Evolutionary conservation across 2,888 invertebrate species (phyloP).

Genomic region (Hydraecia micacea): DNA sequence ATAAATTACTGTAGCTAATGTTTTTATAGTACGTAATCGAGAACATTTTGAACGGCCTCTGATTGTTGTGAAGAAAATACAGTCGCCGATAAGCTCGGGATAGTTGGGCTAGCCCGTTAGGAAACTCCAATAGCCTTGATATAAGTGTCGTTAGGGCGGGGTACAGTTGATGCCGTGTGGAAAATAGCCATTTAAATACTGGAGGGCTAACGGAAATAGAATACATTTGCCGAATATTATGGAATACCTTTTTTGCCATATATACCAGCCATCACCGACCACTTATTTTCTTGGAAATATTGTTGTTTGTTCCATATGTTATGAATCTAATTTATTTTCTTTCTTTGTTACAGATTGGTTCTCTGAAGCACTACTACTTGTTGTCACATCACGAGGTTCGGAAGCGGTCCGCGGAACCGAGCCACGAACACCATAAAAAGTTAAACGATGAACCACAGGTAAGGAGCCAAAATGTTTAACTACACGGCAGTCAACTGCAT

Average conservation of each 20-base stretch:
- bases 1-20: conserved; percentile 75
- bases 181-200: conserved; percentile 58
- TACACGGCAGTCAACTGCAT: neutral
- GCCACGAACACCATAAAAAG: conserved; percentile 94
- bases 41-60: conserved; percentile 63
- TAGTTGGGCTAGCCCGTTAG: conserved; percentile 59
- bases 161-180: conserved; percentile 46
- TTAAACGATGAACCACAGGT: conserved; percentile 93
- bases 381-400: conserved; percentile 96
- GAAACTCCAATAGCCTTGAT: conserved; percentile 56
- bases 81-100: conserved; percentile 57
- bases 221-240: conserved; percentile 38
- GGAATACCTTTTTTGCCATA: conserved; percentile 14
- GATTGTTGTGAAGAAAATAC: conserved; percentile 66
- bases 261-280: neutral
- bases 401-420: conserved; percentile 95
- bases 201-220: conserved; percentile 43
- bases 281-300: neutral
- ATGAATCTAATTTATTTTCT: conserved; percentile 19
- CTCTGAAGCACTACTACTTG: conserved; percentile 95
- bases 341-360: conserved; percentile 95
- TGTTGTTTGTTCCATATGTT: neutral
- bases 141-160: conserved; percentile 50
- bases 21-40: conserved; percentile 70
- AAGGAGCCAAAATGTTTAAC: conserved; percentile 31